Conservation (phyloP, 2,113 vertebrate species). For the Nansenia antarctica region DNA sequence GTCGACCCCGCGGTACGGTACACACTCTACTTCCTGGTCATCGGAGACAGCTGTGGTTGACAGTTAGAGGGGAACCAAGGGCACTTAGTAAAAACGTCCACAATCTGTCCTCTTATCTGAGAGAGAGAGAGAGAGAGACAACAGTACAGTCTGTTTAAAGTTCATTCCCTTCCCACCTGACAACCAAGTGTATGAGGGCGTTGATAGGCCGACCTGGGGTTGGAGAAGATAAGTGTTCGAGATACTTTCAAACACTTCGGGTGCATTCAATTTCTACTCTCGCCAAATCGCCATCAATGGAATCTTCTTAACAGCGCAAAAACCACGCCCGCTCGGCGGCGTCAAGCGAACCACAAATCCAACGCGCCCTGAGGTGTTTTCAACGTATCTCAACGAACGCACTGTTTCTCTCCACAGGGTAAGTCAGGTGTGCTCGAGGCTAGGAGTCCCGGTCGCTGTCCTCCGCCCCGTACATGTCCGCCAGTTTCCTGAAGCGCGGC, state of each 20-base stretch:
- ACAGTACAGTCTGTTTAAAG: constrained; percentile 12
- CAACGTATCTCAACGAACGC: too few relatives aligned
- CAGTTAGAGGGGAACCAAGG: constrained; percentile 52
- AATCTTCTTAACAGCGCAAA: too few relatives aligned
- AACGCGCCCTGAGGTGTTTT: too few relatives aligned
- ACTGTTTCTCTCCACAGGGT: neutral
- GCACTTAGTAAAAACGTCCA: constrained; percentile 41
- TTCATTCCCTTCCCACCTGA: constrained; percentile 10
- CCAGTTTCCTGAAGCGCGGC: constrained; percentile 91
- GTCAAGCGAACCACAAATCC: too few relatives aligned
- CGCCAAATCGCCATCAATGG: too few relatives aligned
- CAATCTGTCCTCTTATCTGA: constrained; percentile 4
- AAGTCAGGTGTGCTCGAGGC: constrained; percentile 35
- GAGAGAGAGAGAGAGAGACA: constrained; percentile 19
- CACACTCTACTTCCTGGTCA: neutral
- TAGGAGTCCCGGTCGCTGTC: constrained; percentile 90
- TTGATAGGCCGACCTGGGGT: too few relatives aligned
- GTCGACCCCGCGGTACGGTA: neutral
- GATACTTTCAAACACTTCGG: neutral
- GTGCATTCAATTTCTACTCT: too few relatives aligned
- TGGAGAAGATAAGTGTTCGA: too few relatives aligned
- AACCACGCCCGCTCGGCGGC: too few relatives aligned
- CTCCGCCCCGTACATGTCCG: constrained; percentile 89
- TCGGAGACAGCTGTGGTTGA: neutral
- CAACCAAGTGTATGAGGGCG: too few relatives aligned